Conservation (phyloP, 2,888 invertebrate genomes). For the Nomada flava region DNA sequence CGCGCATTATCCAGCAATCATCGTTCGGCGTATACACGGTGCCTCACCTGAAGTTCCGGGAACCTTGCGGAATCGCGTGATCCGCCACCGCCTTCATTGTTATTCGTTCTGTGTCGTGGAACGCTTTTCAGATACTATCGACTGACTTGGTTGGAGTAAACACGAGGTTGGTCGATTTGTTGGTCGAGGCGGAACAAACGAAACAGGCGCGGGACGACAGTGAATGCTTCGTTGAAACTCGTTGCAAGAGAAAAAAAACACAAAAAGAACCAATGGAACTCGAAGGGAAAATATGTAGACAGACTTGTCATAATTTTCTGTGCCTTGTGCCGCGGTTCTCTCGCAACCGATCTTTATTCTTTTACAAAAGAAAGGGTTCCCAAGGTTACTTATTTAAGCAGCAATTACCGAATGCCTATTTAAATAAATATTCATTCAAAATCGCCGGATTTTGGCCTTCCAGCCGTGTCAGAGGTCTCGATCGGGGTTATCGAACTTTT, state of each 20-base stretch:
- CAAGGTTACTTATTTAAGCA: too few relatives aligned
- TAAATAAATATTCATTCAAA: too few relatives aligned
- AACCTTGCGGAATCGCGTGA: conserved; percentile 34
- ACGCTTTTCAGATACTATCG: conserved; percentile 40
- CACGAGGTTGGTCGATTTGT: neutral
- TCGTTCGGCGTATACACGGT: neutral
- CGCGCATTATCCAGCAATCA: conserved; percentile 46
- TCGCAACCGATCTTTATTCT: too few relatives aligned
- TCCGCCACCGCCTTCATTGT: conserved; percentile 10
- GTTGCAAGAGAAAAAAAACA: neutral
- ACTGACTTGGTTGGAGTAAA: conserved; percentile 3
- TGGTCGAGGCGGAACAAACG: neutral
- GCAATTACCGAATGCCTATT: too few relatives aligned
- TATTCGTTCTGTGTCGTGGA: conserved; percentile 26
- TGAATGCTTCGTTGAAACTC: neutral
- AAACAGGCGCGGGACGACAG: neutral
- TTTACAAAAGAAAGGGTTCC: too few relatives aligned
- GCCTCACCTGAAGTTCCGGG: conserved; percentile 23
- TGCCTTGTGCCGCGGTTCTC: too few relatives aligned
- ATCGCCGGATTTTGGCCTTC: too few relatives aligned
- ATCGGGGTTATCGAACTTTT: neutral
- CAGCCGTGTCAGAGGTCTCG: neutral
- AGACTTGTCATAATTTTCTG: neutral
- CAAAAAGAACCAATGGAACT: neutral
- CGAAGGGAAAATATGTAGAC: neutral